Evolutionary conservation across 2,888 invertebrate species (phyloP).

Genomic region (Lithophane socia): DNA sequence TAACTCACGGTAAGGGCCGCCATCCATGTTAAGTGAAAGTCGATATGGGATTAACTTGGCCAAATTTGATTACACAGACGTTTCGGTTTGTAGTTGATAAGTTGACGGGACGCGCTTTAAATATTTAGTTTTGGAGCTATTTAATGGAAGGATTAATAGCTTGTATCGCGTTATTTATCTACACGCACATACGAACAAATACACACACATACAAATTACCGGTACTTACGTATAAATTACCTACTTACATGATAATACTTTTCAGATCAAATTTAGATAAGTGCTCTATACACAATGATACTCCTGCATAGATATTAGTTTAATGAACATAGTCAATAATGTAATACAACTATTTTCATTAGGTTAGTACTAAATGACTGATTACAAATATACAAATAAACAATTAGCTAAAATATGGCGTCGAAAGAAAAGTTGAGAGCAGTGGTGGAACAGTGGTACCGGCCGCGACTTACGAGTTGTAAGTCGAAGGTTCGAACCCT

Average conservation of each 20-base stretch:
- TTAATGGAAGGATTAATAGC: constrained; percentile 32
- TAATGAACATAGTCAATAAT: no score
- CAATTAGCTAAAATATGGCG: no score
- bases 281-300: not conserved
- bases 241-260: not conserved
- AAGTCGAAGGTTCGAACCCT: no score
- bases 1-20: constrained; percentile 78
- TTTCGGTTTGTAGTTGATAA: constrained; percentile 75
- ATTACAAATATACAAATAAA: no score
- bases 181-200: no score
- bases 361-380: no score
- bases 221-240: not conserved
- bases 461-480: no score
- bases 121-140: constrained; percentile 41
- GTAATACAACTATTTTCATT: no score
- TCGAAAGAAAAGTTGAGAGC: no score
- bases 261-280: not conserved
- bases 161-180: constrained; percentile 18
- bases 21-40: constrained; percentile 86
- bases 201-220: no score
- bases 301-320: no score
- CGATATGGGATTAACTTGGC: constrained; percentile 84
- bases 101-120: constrained; percentile 55
- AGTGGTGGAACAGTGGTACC: no score
- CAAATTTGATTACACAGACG: constrained; percentile 85